Percentiles rank a stretch among this genome's conserved stretches.
These are phyloP conservation scores for Pegoplata infirma DNA, from an alignment of 2,888 invertebrate genomes.

Conservation along the genomic window DNA sequence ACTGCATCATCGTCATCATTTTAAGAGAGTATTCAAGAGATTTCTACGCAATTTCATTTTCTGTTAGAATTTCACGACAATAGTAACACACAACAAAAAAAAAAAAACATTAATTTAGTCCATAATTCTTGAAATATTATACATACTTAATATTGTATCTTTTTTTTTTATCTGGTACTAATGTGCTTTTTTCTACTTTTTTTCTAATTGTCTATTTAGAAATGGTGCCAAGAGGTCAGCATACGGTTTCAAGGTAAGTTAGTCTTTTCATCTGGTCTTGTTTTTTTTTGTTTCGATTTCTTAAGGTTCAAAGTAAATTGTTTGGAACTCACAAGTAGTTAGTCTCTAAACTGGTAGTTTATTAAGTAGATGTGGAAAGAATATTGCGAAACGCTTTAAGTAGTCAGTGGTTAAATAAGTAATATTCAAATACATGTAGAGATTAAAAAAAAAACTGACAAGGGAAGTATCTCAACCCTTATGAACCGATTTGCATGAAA, in stretches of 20 bases:
- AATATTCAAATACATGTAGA: background rate
- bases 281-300: constrained; percentile 13
- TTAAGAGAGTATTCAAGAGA: constrained; percentile 17
- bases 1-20: no score
- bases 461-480: no score
- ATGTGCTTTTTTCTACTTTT: background rate
- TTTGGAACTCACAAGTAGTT: constrained; percentile 43
- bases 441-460: no score
- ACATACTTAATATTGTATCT: constrained; percentile 20
- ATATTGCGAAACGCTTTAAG: constrained; percentile 2
- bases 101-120: constrained; percentile 34
- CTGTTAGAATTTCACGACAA: background rate
- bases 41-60: constrained; percentile 43
- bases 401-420: background rate
- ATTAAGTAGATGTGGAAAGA: background rate
- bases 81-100: background rate
- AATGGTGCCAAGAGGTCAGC: constrained; percentile 57
- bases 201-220: constrained; percentile 39
- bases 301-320: constrained; percentile 47
- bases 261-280: constrained; percentile 10
- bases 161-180: background rate
- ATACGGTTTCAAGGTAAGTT: constrained; percentile 54
- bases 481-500: no score
- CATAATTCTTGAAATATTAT: constrained; percentile 33
- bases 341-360: background rate